Evolutionary conservation across 1,140 invertebrate species (phyloP).

Genomic region (Octopus bimaculoides): DNA sequence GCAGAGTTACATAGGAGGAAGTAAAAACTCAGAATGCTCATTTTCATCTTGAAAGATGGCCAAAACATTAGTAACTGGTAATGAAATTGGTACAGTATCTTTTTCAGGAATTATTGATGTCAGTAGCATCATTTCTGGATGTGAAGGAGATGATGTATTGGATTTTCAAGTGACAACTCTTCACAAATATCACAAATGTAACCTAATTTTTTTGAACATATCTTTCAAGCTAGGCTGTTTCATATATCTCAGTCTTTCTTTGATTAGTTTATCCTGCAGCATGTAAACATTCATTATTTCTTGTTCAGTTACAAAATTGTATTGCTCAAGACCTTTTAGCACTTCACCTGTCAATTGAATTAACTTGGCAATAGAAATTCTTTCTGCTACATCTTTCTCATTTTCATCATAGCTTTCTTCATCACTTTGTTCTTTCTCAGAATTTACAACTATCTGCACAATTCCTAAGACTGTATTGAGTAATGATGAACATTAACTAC

Average conservation of each 20-base stretch:
- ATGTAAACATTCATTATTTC: slow-evolving; percentile 7
- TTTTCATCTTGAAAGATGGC: neutral
- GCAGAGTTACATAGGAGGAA: neutral
- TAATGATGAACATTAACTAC: neutral
- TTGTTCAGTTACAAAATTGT: slow-evolving; percentile 7
- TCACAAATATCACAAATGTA: neutral
- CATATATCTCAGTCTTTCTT: slow-evolving; percentile 1
- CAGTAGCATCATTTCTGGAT: neutral
- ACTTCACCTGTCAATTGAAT: slow-evolving; percentile 4
- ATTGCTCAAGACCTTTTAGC: slow-evolving; percentile 4
- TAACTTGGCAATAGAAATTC: neutral
- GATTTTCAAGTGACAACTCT: slow-evolving; percentile 7
- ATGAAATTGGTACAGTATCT: too few relatives aligned
- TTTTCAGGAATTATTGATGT: neutral
- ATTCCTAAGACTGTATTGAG: neutral
- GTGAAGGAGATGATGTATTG: neutral
- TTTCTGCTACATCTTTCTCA: neutral
- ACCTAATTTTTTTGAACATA: neutral
- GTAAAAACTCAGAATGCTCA: neutral
- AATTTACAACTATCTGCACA: neutral
- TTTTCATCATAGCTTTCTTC: slow-evolving; percentile 5
- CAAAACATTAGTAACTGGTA: neutral
- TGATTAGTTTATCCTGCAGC: slow-evolving; percentile 1
- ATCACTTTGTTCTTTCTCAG: neutral
- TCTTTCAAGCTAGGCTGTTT: slow-evolving; percentile 4